A percentile compares a stretch with the other conserved stretches of the same genome.
These are phyloP conservation scores for Loriculus beryllinus DNA, from an alignment of 2,797 vertebrate species.

Conservation along the genomic window DNA sequence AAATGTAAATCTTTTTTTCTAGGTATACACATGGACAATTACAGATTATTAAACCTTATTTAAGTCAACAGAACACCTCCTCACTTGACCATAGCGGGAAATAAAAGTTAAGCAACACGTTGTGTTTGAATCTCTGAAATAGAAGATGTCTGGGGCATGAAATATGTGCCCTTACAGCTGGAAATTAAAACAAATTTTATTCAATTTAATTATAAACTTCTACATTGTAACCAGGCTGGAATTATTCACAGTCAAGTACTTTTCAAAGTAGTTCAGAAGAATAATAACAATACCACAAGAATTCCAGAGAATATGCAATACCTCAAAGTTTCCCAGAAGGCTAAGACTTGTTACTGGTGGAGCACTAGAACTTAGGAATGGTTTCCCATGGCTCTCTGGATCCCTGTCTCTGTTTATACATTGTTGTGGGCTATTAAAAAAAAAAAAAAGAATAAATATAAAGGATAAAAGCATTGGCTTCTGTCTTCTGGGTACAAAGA, in stretches of 20 bases:
- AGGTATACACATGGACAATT: background rate
- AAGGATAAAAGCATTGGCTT: slow-evolving; percentile 18
- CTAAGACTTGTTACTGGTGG: slow-evolving; percentile 92
- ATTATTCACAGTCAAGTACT: background rate
- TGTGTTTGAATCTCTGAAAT: background rate
- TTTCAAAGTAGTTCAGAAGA: slow-evolving; percentile 8
- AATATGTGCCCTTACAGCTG: background rate
- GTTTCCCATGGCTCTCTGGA: slow-evolving; percentile 82
- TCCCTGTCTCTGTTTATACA: slow-evolving; percentile 85
- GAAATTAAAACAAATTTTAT: slow-evolving; percentile 26
- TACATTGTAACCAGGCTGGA: background rate
- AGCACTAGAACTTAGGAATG: slow-evolving; percentile 91
- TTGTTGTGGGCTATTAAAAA: slow-evolving; percentile 76
- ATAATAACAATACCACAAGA: slow-evolving; percentile 32
- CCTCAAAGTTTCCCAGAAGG: slow-evolving; percentile 99
- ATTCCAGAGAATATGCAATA: slow-evolving; percentile 69
- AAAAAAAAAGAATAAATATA: slow-evolving; percentile 19
- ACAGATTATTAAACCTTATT: background rate
- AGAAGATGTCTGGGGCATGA: background rate
- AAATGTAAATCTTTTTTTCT: background rate
- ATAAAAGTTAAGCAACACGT: background rate
- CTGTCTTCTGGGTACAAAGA: slow-evolving; percentile 16
- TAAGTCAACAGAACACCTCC: background rate
- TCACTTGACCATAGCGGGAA: background rate
- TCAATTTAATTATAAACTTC: slow-evolving; percentile 7